Evolutionary conservation across 2,888 invertebrate species (phyloP).

Genomic region (Latrodectus elegans): DNA sequence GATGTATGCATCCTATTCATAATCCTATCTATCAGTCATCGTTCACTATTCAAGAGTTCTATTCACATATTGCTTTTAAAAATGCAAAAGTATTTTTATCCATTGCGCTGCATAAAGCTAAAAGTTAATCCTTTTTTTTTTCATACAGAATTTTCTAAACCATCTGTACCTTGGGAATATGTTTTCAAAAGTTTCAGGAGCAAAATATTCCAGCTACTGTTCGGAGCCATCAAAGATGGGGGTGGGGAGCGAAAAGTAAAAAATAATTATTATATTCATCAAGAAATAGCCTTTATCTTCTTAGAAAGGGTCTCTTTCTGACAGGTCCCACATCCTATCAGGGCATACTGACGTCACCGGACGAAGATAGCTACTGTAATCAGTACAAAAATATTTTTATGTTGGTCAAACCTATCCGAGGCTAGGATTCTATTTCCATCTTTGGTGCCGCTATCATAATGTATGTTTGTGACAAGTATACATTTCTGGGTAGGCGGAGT

Average conservation of each 20-base stretch:
- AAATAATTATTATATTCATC: constrained; percentile 35
- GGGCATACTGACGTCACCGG: constrained; percentile 35
- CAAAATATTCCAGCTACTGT: constrained; percentile 25
- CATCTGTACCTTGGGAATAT: no score
- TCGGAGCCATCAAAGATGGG: constrained; percentile 15
- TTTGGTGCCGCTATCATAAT: constrained; percentile 30
- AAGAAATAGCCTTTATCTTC: constrained; percentile 28
- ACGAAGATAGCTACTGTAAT: constrained; percentile 21
- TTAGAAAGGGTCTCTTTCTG: constrained; percentile 4
- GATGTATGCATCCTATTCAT: no score
- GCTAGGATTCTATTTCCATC: constrained; percentile 11
- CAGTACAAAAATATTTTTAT: constrained; percentile 23
- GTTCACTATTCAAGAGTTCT: no score
- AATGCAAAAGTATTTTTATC: no score
- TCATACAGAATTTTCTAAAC: no score
- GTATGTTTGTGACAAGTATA: constrained; percentile 22
- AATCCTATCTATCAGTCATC: no score
- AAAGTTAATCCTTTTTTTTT: no score
- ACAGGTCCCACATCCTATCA: constrained; percentile 57
- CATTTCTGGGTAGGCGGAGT: constrained; percentile 45
- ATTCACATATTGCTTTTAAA: no score
- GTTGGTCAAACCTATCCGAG: constrained; percentile 52
- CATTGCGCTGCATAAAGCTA: no score
- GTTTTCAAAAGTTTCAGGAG: neutral
- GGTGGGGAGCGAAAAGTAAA: constrained; percentile 18